A percentile compares a stretch with the other conserved stretches of the same genome.
Evolutionary conservation across 2,888 invertebrate species (phyloP).

Genomic region (Nephrotoma guestfalica): DNA sequence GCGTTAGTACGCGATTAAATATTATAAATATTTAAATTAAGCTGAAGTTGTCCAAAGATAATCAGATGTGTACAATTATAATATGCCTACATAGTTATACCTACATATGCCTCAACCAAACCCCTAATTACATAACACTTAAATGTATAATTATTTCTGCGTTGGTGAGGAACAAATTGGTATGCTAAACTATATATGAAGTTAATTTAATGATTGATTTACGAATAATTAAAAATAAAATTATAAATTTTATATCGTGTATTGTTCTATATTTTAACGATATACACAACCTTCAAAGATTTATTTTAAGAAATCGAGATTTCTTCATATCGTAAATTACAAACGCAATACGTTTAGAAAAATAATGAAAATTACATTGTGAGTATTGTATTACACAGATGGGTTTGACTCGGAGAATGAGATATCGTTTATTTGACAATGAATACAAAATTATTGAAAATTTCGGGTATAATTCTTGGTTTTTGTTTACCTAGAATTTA

Average conservation of each 20-base stretch:
- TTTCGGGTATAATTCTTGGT: not conserved
- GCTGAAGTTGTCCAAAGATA: not conserved
- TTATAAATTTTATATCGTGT: not conserved
- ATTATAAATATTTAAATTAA: not conserved
- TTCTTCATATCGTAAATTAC: not conserved
- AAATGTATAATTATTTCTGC: not conserved
- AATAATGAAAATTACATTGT: not conserved
- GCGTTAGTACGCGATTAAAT: not conserved
- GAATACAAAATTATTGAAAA: not conserved
- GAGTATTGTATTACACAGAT: not conserved
- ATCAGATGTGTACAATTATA: not conserved
- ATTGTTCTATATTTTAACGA: not conserved
- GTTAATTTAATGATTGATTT: not conserved
- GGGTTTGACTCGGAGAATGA: not conserved
- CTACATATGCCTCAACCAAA: not conserved
- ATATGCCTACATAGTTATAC: not conserved
- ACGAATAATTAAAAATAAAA: not conserved
- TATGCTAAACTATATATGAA: not conserved
- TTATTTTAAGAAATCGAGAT: not conserved
- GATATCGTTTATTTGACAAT: not conserved
- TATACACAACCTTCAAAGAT: not conserved
- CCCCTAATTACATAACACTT: not conserved
- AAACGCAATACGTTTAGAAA: not conserved
- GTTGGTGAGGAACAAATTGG: not conserved
- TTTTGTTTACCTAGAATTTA: too few species aligned